phyloP scores from a whole-genome alignment of 2,888 invertebrate genomes.

The Lysandra coridon region DNA sequence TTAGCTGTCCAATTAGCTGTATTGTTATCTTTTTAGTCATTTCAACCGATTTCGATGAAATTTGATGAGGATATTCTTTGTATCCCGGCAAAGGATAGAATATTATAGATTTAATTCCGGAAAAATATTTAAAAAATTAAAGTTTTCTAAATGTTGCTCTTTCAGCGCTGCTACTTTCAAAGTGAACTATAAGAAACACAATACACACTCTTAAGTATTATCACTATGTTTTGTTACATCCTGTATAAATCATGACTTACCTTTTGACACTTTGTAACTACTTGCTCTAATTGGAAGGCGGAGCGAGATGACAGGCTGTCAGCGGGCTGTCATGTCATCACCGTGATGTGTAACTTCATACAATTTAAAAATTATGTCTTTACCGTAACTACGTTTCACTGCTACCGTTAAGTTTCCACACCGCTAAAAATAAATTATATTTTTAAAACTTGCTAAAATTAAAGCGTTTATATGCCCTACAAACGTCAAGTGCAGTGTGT shows the following conservation, averaged over 20 bases:
- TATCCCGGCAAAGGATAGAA: too few relatives aligned
- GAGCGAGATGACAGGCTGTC: neutral
- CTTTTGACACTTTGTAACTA: neutral
- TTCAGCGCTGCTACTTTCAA: too few relatives aligned
- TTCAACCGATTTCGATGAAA: too few relatives aligned
- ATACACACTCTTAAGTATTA: too few relatives aligned
- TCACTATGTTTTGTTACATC: too few relatives aligned
- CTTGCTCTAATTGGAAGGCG: neutral
- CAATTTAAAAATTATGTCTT: slow-evolving; percentile 9
- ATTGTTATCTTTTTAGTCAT: too few relatives aligned
- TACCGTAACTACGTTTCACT: slow-evolving; percentile 15
- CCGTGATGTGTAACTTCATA: neutral
- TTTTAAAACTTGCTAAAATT: neutral
- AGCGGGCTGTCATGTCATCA: neutral
- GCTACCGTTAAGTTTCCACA: slow-evolving; percentile 7
- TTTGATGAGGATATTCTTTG: too few relatives aligned
- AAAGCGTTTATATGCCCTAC: neutral
- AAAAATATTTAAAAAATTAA: too few relatives aligned
- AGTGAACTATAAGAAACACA: too few relatives aligned
- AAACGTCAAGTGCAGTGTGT: slow-evolving; percentile 4
- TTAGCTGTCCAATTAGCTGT: too few relatives aligned
- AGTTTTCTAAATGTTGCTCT: too few relatives aligned
- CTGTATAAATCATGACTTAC: neutral
- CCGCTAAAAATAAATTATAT: neutral
- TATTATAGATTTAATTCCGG: too few relatives aligned